Percentiles rank a stretch among this genome's conserved stretches.
Conservation (phyloP, 2,888 invertebrate species). For the Xestia rhomboidea region DNA sequence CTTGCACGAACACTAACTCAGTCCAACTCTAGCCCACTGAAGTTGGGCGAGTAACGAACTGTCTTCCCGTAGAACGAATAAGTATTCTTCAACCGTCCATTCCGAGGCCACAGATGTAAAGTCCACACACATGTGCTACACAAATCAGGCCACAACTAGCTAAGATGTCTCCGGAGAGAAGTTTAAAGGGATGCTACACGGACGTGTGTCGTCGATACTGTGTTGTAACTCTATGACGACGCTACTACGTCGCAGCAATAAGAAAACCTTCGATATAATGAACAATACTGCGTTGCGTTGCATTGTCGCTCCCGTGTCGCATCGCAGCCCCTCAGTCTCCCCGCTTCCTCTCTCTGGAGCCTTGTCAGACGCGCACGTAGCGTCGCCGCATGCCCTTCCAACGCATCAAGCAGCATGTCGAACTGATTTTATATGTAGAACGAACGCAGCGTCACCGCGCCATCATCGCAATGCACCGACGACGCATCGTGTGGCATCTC, state of each 20-base stretch:
- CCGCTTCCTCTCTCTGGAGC: neutral
- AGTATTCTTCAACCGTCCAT: slow-evolving; percentile 60
- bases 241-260: neutral
- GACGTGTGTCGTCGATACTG: neutral
- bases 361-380: neutral
- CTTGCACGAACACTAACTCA: slow-evolving; percentile 37
- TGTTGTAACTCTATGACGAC: neutral
- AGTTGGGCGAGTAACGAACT: slow-evolving; percentile 63
- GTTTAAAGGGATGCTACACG: neutral
- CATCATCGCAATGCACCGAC: neutral
- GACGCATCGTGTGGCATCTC: neutral
- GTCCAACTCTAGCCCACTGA: slow-evolving; percentile 29
- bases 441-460: neutral
- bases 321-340: neutral
- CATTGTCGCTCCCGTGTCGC: neutral
- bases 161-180: slow-evolving; percentile 35
- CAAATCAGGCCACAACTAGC: slow-evolving; percentile 52
- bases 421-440: neutral
- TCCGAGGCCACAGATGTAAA: slow-evolving; percentile 25
- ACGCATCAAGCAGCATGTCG: neutral
- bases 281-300: neutral
- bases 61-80: slow-evolving; percentile 55
- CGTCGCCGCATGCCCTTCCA: neutral
- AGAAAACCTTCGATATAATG: neutral
- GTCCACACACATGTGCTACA: slow-evolving; percentile 42